Conservation (phyloP, 2,113 vertebrate species). For the Arenaria interpres region DNA sequence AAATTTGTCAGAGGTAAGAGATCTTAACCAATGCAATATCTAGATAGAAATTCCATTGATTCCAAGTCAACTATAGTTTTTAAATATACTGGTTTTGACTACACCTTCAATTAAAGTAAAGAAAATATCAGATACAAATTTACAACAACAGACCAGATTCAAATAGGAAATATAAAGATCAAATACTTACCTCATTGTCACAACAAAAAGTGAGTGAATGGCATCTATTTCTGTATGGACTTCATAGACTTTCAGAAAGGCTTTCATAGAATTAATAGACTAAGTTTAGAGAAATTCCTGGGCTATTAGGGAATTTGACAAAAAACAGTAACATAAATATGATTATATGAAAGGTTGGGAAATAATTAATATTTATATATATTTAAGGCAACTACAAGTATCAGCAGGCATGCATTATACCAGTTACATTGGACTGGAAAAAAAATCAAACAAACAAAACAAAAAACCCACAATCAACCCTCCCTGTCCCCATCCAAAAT, state of each 20-base stretch:
- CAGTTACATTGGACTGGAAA: fast-evolving
- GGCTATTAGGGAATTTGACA: background rate
- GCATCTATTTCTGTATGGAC: background rate
- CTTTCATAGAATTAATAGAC: background rate
- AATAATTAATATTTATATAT: background rate
- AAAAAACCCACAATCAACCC: background rate
- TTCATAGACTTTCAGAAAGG: background rate
- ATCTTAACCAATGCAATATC: background rate
- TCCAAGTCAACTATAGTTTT: background rate
- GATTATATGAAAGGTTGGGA: background rate
- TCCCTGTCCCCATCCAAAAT: background rate
- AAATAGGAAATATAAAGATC: background rate
- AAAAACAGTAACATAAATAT: background rate
- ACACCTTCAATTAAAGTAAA: background rate
- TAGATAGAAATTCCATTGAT: background rate
- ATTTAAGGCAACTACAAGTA: background rate
- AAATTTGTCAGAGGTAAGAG: background rate
- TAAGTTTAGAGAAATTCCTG: background rate
- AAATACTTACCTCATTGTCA: background rate
- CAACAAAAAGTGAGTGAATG: background rate
- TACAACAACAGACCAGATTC: background rate
- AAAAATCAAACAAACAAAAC: background rate
- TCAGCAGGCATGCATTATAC: background rate
- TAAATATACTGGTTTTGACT: background rate
- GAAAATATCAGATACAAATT: background rate